A percentile compares a stretch with the other conserved stretches of the same genome.
Evolutionary conservation across 2,113 vertebrate genomes (phyloP).

Genomic region (Phylloscopus trochiloides): DNA sequence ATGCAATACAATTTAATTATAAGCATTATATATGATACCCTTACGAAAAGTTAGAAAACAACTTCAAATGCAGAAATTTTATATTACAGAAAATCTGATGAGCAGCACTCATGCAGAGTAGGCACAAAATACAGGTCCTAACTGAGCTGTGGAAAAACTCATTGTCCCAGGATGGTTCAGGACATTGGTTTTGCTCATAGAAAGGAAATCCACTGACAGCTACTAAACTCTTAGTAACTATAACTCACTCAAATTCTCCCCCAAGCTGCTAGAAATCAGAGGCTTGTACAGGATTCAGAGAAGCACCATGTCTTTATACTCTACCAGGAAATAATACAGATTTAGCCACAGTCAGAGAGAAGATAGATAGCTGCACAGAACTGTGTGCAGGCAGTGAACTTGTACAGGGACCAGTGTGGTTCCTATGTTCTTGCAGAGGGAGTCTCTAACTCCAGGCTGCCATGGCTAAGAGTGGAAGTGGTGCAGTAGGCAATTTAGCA

Average conservation of each 20-base stretch:
- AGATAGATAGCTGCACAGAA: not conserved
- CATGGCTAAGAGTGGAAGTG: not conserved
- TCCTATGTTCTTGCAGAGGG: not conserved
- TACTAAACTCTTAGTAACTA: not conserved
- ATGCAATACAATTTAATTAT: not conserved
- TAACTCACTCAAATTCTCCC: not conserved
- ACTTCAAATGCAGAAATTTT: not conserved
- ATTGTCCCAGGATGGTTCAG: not conserved
- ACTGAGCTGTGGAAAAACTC: not conserved
- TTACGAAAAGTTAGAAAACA: not conserved
- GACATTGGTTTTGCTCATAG: not conserved
- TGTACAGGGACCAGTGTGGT: not conserved
- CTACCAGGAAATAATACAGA: not conserved
- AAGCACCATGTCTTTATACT: not conserved
- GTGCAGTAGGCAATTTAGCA: not conserved
- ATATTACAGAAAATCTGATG: not conserved
- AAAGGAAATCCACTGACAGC: not conserved
- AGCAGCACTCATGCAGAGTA: not conserved
- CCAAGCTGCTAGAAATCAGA: accelerated
- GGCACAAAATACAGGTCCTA: not conserved
- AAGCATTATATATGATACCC: not conserved
- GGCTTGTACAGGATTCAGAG: not conserved
- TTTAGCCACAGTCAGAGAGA: not conserved
- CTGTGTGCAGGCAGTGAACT: not conserved
- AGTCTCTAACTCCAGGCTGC: not conserved